Conservation (phyloP, 2,888 invertebrate genomes). For the Digitonthophagus gazella region DNA sequence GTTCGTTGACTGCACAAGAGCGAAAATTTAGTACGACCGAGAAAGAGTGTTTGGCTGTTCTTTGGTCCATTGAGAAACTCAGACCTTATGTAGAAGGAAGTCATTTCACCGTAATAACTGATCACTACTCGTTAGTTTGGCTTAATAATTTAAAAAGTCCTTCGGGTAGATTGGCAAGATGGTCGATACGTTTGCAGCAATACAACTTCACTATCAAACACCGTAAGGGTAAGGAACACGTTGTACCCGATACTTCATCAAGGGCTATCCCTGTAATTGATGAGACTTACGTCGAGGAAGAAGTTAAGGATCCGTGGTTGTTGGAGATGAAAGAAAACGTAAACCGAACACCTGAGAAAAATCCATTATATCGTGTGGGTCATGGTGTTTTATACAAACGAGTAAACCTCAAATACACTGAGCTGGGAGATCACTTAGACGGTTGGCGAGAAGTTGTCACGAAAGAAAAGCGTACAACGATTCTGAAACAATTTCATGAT, state of each 20-base stretch:
- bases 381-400: neutral
- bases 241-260: neutral
- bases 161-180: slow-evolving; percentile 24
- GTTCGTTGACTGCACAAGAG: slow-evolving; percentile 27
- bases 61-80: slow-evolving; percentile 5
- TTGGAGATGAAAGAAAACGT: neutral
- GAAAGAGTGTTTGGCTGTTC: slow-evolving; percentile 8
- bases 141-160: slow-evolving; percentile 22
- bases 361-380: neutral
- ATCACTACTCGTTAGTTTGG: slow-evolving; percentile 18
- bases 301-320: neutral
- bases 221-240: slow-evolving; percentile 2
- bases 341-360: neutral
- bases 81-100: slow-evolving; percentile 12
- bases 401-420: neutral
- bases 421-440: neutral
- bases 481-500: slow-evolving; percentile 28
- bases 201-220: slow-evolving; percentile 25
- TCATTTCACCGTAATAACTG: slow-evolving; percentile 12
- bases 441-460: neutral
- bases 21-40: slow-evolving; percentile 29
- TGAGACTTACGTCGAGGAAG: neutral
- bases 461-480: slow-evolving; percentile 7
- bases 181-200: slow-evolving; percentile 23
- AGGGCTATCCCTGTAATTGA: neutral